These are phyloP conservation scores for Drosophila albomicans DNA, from an alignment of 1,140 invertebrate genomes.

Conservation along the genomic window DNA sequence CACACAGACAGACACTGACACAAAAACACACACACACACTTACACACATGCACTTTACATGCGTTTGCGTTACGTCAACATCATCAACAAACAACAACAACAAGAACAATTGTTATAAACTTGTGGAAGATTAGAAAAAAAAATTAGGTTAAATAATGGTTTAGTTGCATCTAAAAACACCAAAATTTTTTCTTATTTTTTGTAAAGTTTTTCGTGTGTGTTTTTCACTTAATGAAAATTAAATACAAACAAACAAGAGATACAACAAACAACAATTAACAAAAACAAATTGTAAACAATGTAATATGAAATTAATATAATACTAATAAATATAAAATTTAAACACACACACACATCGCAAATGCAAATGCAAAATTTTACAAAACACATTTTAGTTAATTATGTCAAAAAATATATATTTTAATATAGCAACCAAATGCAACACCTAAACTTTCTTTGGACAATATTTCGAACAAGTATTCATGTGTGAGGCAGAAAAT, in stretches of 20 bases:
- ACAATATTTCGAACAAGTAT: conserved; percentile 81
- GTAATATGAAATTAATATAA: conserved; percentile 58
- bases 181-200: conserved; percentile 49
- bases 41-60: conserved; percentile 55
- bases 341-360: conserved; percentile 15
- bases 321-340: conserved; percentile 22
- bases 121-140: conserved; percentile 47
- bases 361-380: conserved; percentile 15
- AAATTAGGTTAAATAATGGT: conserved; percentile 49
- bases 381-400: conserved; percentile 36
- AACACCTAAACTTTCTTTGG: conserved; percentile 75
- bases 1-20: conserved; percentile 18
- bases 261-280: conserved; percentile 41
- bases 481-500: conserved; percentile 66
- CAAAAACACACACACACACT: conserved; percentile 16
- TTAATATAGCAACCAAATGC: conserved; percentile 46
- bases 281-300: conserved; percentile 67
- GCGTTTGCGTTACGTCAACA: conserved; percentile 64
- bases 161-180: conserved; percentile 49
- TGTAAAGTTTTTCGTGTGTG: conserved; percentile 58
- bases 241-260: conserved; percentile 47
- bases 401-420: conserved; percentile 52
- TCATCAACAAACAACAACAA: conserved; percentile 18
- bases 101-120: conserved; percentile 36
- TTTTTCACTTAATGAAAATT: conserved; percentile 47